Evolutionary conservation across 2,888 invertebrate genomes (phyloP).

Genomic region (Gibbula magus): DNA sequence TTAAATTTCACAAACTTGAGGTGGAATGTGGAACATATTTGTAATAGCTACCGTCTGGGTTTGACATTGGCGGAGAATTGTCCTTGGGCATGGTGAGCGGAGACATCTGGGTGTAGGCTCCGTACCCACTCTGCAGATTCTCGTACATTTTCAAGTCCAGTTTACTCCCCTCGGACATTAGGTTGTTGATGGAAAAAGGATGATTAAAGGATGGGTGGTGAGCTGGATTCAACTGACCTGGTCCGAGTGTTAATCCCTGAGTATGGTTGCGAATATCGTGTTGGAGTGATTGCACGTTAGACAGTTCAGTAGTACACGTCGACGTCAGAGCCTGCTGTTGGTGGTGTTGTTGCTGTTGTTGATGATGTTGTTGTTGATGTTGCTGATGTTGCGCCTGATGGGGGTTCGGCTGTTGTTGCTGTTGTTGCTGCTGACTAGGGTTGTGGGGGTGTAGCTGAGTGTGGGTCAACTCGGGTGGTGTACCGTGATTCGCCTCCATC

Average conservation of each 20-base stretch:
- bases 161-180: conserved; percentile 87
- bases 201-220: conserved; percentile 79
- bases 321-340: conserved; percentile 37
- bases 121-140: conserved; percentile 64
- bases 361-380: conserved; percentile 38
- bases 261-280: conserved; percentile 48
- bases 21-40: conserved; percentile 64
- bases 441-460: conserved; percentile 40
- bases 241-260: conserved; percentile 51
- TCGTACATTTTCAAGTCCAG: conserved; percentile 94
- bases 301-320: conserved; percentile 29
- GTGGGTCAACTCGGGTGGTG: conserved; percentile 43
- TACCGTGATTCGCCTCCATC: conserved; percentile 39
- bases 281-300: conserved; percentile 44
- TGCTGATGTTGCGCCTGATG: conserved; percentile 80
- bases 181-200: conserved; percentile 95
- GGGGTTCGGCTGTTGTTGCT: conserved; percentile 74
- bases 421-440: conserved; percentile 38
- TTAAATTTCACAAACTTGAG: conserved; percentile 60
- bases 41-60: conserved; percentile 62
- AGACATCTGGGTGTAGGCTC: conserved; percentile 58
- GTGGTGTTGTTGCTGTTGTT: conserved; percentile 42
- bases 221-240: conserved; percentile 71
- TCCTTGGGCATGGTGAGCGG: conserved; percentile 51
- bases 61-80: conserved; percentile 45